Evolutionary conservation across 1,140 invertebrate genomes (phyloP), one percentile per base, ranked within the genome.

Genomic region (Antheraea mylitta): DNA sequence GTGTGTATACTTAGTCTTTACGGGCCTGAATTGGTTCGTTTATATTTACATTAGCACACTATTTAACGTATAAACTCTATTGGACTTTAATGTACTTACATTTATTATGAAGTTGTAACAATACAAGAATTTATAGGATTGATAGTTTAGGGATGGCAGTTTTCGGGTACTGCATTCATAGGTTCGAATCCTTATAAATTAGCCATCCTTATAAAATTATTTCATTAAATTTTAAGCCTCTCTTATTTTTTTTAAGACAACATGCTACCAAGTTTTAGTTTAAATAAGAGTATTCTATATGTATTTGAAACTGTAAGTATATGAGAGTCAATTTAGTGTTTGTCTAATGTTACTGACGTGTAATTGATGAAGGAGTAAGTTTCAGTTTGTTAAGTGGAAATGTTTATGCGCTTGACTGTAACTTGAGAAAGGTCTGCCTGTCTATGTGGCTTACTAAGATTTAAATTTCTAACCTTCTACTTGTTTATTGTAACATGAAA

Each of bases 331-430:
- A n/a, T 53, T 53, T 53, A 16, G 45, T 53, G 45, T 53, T 53
- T 53, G 45, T 53, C 45, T 53, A 53, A 16, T 53, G 45, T 53
- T 53, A 53, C 45, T 53, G 45, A 53, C 45, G 16, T 53, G 45
- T 53, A 53, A 13, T 13, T 53, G 45, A 53, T 53, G 45, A 53
- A 53, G 45, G 45, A 16, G 38, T 42, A 42, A 42, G 45, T 53
- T 53, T 53, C 45, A 53, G 45, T 53, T 53, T 13, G 45, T 53
- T 53, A 53, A 53, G 45, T 53, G 45, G 45, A 53, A 53, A 53
- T 53, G 45, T 13, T 53, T 53, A 53, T 53, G 45, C 16, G 16
- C 45, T 13, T 53, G 45, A 53, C 45, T 53, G 45, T 16, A 16
- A 53, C 45, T 53, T 53, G 45, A 53, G 45, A 53, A 53, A 53